Evolutionary conservation across 1,140 invertebrate species (phyloP).

Genomic region (Batillaria attramentaria): DNA sequence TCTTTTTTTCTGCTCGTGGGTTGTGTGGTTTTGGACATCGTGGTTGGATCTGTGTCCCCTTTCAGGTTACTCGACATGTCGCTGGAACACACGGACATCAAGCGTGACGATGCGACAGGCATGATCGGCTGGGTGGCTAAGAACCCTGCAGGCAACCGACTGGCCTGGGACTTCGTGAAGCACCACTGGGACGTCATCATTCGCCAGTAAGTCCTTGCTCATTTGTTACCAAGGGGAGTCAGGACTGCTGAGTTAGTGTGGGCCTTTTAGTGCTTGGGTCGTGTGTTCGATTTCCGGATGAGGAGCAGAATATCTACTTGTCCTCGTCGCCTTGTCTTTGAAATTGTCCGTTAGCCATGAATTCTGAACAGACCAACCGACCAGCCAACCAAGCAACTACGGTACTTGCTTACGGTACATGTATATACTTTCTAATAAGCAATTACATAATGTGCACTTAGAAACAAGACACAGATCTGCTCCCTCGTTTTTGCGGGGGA

Average conservation of each 20-base stretch:
- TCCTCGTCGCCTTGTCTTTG: background rate
- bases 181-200: too few species aligned
- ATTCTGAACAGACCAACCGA: background rate
- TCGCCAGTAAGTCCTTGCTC: too few species aligned
- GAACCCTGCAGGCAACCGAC: constrained; percentile 80
- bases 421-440: background rate
- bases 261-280: too few species aligned
- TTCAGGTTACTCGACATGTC: too few species aligned
- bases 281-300: too few species aligned
- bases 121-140: constrained; percentile 80
- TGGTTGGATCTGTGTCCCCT: too few species aligned
- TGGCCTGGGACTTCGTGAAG: constrained; percentile 86
- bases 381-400: background rate
- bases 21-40: too few species aligned
- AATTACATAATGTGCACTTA: background rate
- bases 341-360: background rate
- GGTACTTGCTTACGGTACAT: too few species aligned
- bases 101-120: constrained; percentile 79
- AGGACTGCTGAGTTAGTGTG: constrained; percentile 78
- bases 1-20: too few species aligned
- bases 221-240: too few species aligned
- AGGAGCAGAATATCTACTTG: background rate
- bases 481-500: too few species aligned
- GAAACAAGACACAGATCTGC: too few species aligned
- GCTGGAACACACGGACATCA: constrained; percentile 78